Base-by-base conservation (phyloP, 2,888 invertebrate genomes). In the Macrophya annulata region DNA sequence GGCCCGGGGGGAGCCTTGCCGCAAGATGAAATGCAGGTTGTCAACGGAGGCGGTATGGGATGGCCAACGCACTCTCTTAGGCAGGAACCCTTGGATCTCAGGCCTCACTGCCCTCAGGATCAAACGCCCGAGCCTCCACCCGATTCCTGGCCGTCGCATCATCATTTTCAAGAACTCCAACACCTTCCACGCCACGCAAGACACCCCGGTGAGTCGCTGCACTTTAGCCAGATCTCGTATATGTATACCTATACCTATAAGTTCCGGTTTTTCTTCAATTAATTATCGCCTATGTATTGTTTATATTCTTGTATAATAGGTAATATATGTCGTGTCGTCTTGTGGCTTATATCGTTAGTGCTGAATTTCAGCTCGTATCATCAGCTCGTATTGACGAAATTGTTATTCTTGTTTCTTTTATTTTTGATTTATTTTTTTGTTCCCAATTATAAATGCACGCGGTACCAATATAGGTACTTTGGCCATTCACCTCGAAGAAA, bases 21-120 rank as follows among this genome's bases (percentile, higher is more conserved):
- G 45, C 89, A 91, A 79, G 91, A 91, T 86, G 91, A 93, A 85
- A 90, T 92, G 87, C 92, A 91, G 15, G 88, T 90, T 9, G 86
- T 87, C 0, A 45, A 45, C 21, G 86, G 88, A 12, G 93, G 93
- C 8, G 97, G 97, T 90, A 97, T 97, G 94, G 95, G 96, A 93
- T 97, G 97, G 97, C 93, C 97, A 85, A 96, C 97, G 15, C 96
- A 95, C 86, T 95, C 96, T 71, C 95, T 97, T 94, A 95, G 97
- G 79, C 94, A 94, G 84, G 97, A 97, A 89, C 98, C 98, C 0
- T 94, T 98, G 82, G 98, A 98, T 90, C 94, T 98, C 91, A 95
- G 98, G 88, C 98, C 97, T 0, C 97, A 97, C 87, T 92, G 92
- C 71, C 92, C 92, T 4, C 92, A 91, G 87, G 95, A 95, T 45